Percentiles rank a stretch among this genome's conserved stretches.
Conservation (phyloP, 30 jellyfish, hydroid and myxozoan genomes). For the Turritopsis dohrnii region DNA sequence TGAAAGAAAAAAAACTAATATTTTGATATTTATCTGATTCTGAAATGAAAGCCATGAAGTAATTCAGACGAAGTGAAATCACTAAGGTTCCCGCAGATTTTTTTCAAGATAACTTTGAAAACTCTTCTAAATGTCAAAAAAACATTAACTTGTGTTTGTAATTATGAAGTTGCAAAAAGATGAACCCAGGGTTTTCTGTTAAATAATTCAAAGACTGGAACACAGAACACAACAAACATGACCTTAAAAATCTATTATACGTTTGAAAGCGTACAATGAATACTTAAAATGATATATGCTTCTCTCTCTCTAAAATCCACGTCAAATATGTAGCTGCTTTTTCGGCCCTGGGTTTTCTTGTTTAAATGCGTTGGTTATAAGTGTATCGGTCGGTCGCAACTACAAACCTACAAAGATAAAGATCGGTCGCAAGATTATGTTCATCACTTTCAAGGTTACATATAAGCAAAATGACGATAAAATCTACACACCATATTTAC, state of each 20-base stretch:
- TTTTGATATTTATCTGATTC: background rate
- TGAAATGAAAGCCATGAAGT: background rate
- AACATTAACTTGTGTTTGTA: too few species aligned
- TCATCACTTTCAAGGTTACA: too few species aligned
- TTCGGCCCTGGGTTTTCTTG: background rate
- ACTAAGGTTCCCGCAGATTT: background rate
- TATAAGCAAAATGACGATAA: background rate
- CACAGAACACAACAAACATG: background rate
- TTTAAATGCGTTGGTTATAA: background rate
- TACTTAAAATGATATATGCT: background rate
- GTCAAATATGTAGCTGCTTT: too few species aligned
- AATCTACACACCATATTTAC: constrained; percentile 24
- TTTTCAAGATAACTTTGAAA: too few species aligned
- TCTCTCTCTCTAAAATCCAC: background rate
- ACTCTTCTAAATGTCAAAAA: too few species aligned
- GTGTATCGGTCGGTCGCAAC: background rate
- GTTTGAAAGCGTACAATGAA: background rate
- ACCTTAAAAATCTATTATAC: background rate
- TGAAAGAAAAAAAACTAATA: too few species aligned
- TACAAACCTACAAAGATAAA: background rate
- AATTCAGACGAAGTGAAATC: background rate
- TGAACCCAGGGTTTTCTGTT: too few species aligned
- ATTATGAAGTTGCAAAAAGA: too few species aligned
- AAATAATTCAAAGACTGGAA: too few species aligned
- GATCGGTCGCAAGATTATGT: too few species aligned